A percentile compares a stretch with the other conserved stretches of the same genome.
Conservation (phyloP, 2,888 invertebrate genomes). For the Monoplex corrugatus region DNA sequence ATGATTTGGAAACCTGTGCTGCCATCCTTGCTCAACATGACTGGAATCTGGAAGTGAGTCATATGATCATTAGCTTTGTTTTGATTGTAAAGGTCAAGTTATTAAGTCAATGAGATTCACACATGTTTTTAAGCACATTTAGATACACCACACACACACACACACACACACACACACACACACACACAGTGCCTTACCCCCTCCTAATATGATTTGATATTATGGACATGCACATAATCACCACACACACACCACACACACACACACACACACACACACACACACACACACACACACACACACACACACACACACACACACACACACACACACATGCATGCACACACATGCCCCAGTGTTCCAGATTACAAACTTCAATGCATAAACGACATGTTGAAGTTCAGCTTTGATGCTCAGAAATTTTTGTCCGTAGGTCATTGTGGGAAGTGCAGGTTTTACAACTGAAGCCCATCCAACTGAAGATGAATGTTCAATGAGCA, state of each 20-base stretch:
- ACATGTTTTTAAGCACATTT: not conserved
- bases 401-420: too few species aligned
- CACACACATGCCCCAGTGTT: not conserved
- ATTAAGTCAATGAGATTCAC: not conserved
- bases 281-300: not conserved
- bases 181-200: too few species aligned
- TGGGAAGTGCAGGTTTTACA: too few species aligned
- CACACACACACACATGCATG: not conserved
- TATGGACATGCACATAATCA: too few species aligned
- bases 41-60: slow-evolving; percentile 78
- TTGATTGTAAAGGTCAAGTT: not conserved
- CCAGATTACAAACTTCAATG: too few species aligned
- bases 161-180: not conserved
- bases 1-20: slow-evolving; percentile 79
- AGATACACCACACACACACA: too few species aligned
- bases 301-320: not conserved
- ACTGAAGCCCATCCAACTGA: too few species aligned
- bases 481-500: too few species aligned
- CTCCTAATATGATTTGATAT: too few species aligned
- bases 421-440: too few species aligned
- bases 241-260: too few species aligned
- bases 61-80: not conserved
- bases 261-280: not conserved
- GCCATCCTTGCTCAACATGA: slow-evolving; percentile 79
- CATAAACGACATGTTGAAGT: too few species aligned